These are phyloP conservation scores for Anthonomus grandis DNA, from an alignment of 1,140 invertebrate species.

Conservation along the genomic window DNA sequence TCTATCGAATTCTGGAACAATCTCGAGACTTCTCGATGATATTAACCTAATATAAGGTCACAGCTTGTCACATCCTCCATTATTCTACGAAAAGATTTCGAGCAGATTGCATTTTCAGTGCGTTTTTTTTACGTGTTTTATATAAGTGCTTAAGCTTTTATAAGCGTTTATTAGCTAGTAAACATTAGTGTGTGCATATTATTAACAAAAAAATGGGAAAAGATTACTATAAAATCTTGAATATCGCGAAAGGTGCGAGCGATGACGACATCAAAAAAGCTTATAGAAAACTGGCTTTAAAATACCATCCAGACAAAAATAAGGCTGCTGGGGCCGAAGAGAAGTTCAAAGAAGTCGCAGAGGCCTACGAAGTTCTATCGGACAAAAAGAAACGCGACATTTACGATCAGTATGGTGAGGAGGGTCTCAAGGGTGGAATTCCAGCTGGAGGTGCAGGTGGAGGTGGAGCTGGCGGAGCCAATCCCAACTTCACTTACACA, in stretches of 20 bases:
- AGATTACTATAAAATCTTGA: constrained; percentile 96
- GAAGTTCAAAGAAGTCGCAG: constrained; percentile 97
- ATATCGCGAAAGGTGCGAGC: constrained; percentile 78
- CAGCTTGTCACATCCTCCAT: constrained; percentile 9
- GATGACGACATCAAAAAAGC: constrained; percentile 98
- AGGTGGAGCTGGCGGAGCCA: constrained; percentile 48
- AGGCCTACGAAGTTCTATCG: constrained; percentile 97
- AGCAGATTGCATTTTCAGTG: constrained; percentile 2
- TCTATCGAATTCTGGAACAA: constrained; percentile 36
- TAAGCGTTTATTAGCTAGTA: constrained; percentile 7
- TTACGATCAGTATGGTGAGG: constrained; percentile 95
- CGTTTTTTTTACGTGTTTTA: constrained; percentile 3
- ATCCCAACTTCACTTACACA: constrained; percentile 60
- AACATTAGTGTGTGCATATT: background rate
- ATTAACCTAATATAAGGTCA: constrained; percentile 33
- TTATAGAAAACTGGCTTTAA: constrained; percentile 95
- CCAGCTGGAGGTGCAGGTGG: constrained; percentile 45
- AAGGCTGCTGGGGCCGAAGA: constrained; percentile 92
- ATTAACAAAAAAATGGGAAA: constrained; percentile 78
- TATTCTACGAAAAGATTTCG: constrained; percentile 13
- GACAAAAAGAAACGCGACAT: constrained; percentile 94
- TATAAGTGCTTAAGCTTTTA: constrained; percentile 4
- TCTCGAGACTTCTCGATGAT: constrained; percentile 29
- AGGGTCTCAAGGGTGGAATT: constrained; percentile 83
- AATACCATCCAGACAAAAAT: constrained; percentile 99